Base-by-base conservation (phyloP, 2,113 vertebrate genomes). In the Plecotus auritus region DNA sequence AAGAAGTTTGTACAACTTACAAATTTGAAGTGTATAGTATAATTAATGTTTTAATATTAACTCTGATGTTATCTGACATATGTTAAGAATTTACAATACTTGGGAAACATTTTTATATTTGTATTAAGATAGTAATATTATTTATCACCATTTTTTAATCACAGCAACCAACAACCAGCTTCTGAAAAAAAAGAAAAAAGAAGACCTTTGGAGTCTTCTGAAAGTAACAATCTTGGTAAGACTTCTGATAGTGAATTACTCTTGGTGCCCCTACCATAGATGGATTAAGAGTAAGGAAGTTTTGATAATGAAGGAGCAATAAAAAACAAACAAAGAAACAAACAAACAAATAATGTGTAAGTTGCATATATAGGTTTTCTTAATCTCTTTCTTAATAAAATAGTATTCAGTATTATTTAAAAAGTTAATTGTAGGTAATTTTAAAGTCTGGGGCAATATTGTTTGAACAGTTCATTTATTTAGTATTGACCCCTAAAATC, bases 101-200 rank as follows among this genome's bases (percentile, higher is more conserved):
- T 92, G 61, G 6, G 51, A 76, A 37, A 28, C 85, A 5, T 69
- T 88, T 89, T 94, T 40, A 4, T 91, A 37, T 92, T 12, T 47
- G 28, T 67, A 73, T 91, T 96, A 76, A 91, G 72, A 23, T 81
- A 59, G 5, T 96, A 77, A 85, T 93, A 37, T 78, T 72, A 61
- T 84, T 61, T 97, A 32, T 88, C 64, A 32, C 7, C 20, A 95
- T 81, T 91, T 96, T 93, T 95, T 9, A 88, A 94, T 84, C 85
- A 18, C 88, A 99, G 99, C 49, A 98, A 98, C 96, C 98, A 97
- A 85, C 98, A 98, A 92, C 94, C 99, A 59, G 98, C 98, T 92
- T 98, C 97, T 97, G 98, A 99, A 70, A 98, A 98, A 67, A 96
- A 97, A 70, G 98, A 98, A 93, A 98, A 98, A 91, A 98, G 85